Conservation (phyloP, 2,888 invertebrate species). For the Caenorhabditis sp. region DNA sequence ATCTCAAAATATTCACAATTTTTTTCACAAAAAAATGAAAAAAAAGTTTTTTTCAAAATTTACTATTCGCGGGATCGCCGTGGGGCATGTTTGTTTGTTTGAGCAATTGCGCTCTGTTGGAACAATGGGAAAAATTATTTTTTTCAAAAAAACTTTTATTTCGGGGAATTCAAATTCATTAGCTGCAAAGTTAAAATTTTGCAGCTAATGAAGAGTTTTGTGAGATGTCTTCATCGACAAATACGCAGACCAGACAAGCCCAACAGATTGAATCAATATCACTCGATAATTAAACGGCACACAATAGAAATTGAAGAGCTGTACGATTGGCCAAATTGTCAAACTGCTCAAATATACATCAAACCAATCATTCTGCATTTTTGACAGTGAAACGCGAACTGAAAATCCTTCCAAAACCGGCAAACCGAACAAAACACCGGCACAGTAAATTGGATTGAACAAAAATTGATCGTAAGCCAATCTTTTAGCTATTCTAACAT, state of each 20-base stretch:
- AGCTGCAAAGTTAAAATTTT: no score
- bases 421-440: conserved; percentile 53
- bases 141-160: neutral
- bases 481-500: conserved; percentile 46
- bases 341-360: conserved; percentile 44
- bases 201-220: neutral
- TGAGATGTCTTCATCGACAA: conserved; percentile 79
- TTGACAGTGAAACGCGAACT: conserved; percentile 21
- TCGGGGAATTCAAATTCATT: neutral
- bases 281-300: conserved; percentile 86
- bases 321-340: conserved; percentile 82
- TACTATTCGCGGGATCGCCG: neutral
- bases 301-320: conserved; percentile 84
- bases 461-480: conserved; percentile 55
- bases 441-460: conserved; percentile 49
- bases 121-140: no score
- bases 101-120: neutral
- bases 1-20: neutral
- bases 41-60: neutral
- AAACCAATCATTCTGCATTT: conserved; percentile 49
- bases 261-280: conserved; percentile 80
- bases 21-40: neutral
- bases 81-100: neutral
- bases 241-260: conserved; percentile 86
- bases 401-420: conserved; percentile 60